phyloP scores from a whole-genome alignment of 2,113 vertebrate species.

The Stegostoma tigrinum region DNA sequence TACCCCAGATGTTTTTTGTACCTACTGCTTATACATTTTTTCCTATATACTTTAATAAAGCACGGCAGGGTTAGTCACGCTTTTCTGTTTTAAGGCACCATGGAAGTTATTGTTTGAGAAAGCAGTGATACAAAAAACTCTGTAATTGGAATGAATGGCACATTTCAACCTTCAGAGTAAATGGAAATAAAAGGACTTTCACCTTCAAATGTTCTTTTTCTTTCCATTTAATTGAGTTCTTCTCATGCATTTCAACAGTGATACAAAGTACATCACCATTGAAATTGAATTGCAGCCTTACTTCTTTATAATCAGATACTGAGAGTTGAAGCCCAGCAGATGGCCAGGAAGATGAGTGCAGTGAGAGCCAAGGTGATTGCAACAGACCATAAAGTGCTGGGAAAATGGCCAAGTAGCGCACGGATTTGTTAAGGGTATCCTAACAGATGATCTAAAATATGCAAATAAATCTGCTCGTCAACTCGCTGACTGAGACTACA shows the following conservation, averaged over 20 bases:
- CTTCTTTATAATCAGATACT: background rate
- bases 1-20: constrained; percentile 6
- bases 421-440: background rate
- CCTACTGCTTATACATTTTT: constrained; percentile 11
- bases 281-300: background rate
- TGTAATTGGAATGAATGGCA: background rate
- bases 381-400: background rate
- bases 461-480: background rate
- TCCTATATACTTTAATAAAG: background rate
- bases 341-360: background rate
- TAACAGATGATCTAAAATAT: background rate
- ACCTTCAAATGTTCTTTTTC: background rate
- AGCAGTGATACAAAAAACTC: background rate
- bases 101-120: background rate
- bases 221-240: background rate
- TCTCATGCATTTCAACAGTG: background rate
- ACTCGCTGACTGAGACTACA: background rate
- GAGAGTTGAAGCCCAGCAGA: background rate
- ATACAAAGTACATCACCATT: background rate
- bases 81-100: background rate
- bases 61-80: background rate
- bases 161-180: background rate
- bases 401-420: background rate
- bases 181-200: background rate
- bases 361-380: background rate